Conservation (phyloP, 2,797 vertebrate species). For the Telmatherina bonti region DNA sequence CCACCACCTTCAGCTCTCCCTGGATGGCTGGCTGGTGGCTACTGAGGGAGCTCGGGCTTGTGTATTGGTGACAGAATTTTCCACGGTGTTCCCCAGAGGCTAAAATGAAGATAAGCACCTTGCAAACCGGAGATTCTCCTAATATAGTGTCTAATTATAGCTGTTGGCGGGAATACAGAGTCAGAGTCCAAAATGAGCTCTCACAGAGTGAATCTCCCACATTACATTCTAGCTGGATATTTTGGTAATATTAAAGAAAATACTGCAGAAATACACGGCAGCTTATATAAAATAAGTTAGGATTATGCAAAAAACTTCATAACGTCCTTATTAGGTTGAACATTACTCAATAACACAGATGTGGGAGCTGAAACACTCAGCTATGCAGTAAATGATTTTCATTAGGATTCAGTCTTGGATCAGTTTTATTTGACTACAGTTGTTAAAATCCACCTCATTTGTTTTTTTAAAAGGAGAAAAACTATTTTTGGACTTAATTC, state of each 20-base stretch:
- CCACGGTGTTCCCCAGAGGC: conserved; percentile 44
- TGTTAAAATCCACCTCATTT: too few species aligned
- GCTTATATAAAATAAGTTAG: background rate
- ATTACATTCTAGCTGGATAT: conserved; percentile 31
- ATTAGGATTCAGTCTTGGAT: background rate
- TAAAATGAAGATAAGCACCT: conserved; percentile 74
- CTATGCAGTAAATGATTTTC: too few species aligned
- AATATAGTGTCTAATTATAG: conserved; percentile 73
- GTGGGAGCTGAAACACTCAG: too few species aligned
- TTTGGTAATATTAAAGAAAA: conserved; percentile 7
- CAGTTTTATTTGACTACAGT: background rate
- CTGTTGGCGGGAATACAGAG: conserved; percentile 55
- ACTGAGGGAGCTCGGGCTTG: conserved; percentile 48
- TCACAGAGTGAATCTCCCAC: conserved; percentile 38
- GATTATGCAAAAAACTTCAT: too few species aligned
- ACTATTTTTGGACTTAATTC: too few species aligned
- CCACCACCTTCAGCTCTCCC: conserved; percentile 40
- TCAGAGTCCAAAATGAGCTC: conserved; percentile 33
- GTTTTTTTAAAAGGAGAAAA: too few species aligned
- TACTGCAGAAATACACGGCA: conserved; percentile 4
- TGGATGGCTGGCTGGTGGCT: conserved; percentile 65
- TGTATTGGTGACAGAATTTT: conserved; percentile 41
- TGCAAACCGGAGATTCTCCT: conserved; percentile 61
- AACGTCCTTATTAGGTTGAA: too few species aligned
- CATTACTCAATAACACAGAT: too few species aligned